Conservation (phyloP, 2,113 vertebrate species). For the Psittacus erithacus region DNA sequence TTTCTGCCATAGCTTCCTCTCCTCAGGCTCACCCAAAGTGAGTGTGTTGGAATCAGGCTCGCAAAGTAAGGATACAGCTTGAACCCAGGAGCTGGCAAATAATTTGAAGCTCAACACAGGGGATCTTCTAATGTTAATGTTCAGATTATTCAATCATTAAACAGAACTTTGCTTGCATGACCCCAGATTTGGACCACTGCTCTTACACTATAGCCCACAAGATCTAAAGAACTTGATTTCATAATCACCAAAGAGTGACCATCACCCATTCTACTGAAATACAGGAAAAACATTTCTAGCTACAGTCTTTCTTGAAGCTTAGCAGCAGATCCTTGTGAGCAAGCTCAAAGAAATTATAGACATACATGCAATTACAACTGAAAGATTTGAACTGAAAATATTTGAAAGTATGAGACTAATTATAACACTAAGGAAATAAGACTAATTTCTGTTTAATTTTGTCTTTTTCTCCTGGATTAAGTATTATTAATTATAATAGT, state of each 20-base stretch:
- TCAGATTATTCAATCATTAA: background rate
- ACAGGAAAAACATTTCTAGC: background rate
- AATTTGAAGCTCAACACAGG: background rate
- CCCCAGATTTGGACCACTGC: background rate
- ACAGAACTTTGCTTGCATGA: background rate
- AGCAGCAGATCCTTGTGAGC: background rate
- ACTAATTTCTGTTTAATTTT: slow-evolving; percentile 27
- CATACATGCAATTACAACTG: background rate
- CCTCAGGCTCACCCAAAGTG: background rate
- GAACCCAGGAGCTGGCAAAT: background rate
- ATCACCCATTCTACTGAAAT: background rate
- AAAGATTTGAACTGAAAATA: slow-evolving; percentile 7
- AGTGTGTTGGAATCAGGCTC: background rate
- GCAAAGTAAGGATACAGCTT: background rate
- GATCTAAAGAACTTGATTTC: background rate
- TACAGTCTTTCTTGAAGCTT: background rate
- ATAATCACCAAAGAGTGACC: background rate
- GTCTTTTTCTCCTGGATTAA: background rate
- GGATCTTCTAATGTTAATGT: background rate
- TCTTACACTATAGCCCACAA: background rate
- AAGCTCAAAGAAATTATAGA: background rate
- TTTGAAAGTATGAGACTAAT: background rate
- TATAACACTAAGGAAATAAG: background rate
- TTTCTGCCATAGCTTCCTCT: background rate
- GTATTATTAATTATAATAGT: background rate